Base-by-base conservation (phyloP, 2,888 invertebrate species). In the Pachliopta kotzebuea region DNA sequence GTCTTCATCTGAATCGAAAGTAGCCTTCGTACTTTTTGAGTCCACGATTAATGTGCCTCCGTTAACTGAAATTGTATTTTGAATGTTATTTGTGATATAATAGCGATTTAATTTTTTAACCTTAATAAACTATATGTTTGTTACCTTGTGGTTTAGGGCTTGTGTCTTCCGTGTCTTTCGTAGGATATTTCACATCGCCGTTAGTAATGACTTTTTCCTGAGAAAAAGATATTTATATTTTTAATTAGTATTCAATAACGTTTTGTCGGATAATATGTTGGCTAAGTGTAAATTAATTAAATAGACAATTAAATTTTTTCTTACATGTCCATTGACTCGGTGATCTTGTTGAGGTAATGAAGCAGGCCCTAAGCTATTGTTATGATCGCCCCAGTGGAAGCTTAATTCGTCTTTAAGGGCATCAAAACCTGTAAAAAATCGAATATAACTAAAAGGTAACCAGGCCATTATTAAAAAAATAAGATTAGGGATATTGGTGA, bases 341-440 rank as follows among this genome's bases (percentile, higher is more conserved):
- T 74, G 76, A 54, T 73, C 75, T 2, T 77, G 72, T 2, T 71
- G 69, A 14, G 87, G 90, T 62, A 90, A 83, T 66, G 86, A 93
- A 69, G 70, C 88, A 85, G 84, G 94, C 76, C 85, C 95, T 68
- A 95, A 87, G 73, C 84, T 87, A 80, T 94, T 92, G 78, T 96
- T 92, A 71, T 96, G 96, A 50, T 95, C 94, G 70, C 88, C 95
- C 88, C 95, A 92, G 69, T 96, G 95, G 76, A 95, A 94, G 72
- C 94, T 95, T 68, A 95, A 85, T 85, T 95, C 95, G 72, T 95
- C 96, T 74, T 96, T 96, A 67, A 94, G 75, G 0, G 93, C 92
- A 72, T 94, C 94, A 83, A 95, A 96, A 70, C 96, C 96, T 82
- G 91, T 24, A 52, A 62, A 31, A 53, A 20, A 45, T 18, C 4